phyloP scores from a whole-genome alignment of 2,888 invertebrate species.

The Anoncus sp. region DNA sequence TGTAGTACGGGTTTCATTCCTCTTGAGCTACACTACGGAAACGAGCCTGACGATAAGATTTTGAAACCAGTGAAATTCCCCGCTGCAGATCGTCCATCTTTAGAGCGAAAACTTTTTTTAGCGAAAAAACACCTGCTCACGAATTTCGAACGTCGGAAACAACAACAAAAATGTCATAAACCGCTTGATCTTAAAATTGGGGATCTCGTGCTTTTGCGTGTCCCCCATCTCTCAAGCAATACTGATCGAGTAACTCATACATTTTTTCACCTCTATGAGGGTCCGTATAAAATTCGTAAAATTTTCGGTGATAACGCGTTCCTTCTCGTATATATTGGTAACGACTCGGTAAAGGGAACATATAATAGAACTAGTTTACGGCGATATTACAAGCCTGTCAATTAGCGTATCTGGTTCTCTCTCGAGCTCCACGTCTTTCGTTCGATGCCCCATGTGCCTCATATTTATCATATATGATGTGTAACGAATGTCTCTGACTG shows the following conservation, averaged over 20 bases:
- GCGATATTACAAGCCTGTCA: too few relatives aligned
- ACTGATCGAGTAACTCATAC: not conserved
- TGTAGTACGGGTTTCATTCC: slow-evolving; percentile 1
- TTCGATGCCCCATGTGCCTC: too few relatives aligned
- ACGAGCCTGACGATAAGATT: not conserved
- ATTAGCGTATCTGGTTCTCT: too few relatives aligned
- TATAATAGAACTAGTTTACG: too few relatives aligned
- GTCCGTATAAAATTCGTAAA: too few relatives aligned
- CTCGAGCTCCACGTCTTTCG: too few relatives aligned
- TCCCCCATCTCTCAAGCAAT: not conserved
- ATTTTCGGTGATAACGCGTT: too few relatives aligned
- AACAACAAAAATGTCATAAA: not conserved
- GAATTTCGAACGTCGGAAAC: not conserved
- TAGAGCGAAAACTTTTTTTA: not conserved
- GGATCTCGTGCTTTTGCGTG: not conserved
- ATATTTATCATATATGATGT: too few relatives aligned
- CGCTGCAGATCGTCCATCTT: too few relatives aligned
- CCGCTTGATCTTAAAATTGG: not conserved
- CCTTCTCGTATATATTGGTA: too few relatives aligned
- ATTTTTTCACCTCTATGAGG: not conserved
- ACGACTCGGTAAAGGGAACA: too few relatives aligned
- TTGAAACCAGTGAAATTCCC: not conserved
- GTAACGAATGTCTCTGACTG: too few relatives aligned
- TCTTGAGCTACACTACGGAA: not conserved
- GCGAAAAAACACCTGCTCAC: not conserved